Evolutionary conservation across 2,888 invertebrate species (phyloP).

Genomic region (Stenolophus ochropezus): DNA sequence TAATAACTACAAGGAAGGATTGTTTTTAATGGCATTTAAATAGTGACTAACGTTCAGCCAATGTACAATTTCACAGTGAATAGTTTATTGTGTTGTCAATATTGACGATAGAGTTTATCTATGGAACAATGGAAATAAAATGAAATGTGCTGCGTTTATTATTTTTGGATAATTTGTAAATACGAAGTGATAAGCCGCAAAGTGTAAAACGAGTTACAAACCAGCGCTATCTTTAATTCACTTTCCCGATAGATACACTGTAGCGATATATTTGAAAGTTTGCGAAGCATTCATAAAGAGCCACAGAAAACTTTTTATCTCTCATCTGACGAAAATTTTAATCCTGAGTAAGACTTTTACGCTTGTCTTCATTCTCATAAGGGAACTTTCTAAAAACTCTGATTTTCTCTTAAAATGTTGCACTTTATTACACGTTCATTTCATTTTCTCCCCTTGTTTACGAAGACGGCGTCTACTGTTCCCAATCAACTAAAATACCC

Average conservation of each 20-base stretch:
- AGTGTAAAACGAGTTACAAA: constrained; percentile 31
- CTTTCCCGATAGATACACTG: constrained; percentile 36
- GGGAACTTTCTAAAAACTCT: background rate
- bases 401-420: background rate
- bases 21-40: no score
- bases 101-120: no score
- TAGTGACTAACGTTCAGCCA: no score
- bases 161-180: background rate
- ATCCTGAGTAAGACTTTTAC: constrained; percentile 46
- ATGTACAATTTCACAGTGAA: no score
- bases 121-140: background rate
- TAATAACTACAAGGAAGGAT: background rate
- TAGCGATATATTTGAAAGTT: constrained; percentile 39
- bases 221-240: constrained; percentile 27
- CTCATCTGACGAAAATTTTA: constrained; percentile 37
- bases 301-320: constrained; percentile 37
- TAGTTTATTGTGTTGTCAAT: no score
- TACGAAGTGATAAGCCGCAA: constrained; percentile 21
- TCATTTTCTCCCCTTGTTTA: background rate
- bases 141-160: background rate
- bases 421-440: background rate
- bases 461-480: background rate
- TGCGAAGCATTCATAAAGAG: constrained; percentile 32
- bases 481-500: background rate
- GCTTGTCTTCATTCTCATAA: background rate